Percentiles rank a stretch among this genome's conserved stretches.
These are phyloP conservation scores for Calidris pugnax DNA, from an alignment of 2,113 vertebrate genomes.

Conservation along the genomic window DNA sequence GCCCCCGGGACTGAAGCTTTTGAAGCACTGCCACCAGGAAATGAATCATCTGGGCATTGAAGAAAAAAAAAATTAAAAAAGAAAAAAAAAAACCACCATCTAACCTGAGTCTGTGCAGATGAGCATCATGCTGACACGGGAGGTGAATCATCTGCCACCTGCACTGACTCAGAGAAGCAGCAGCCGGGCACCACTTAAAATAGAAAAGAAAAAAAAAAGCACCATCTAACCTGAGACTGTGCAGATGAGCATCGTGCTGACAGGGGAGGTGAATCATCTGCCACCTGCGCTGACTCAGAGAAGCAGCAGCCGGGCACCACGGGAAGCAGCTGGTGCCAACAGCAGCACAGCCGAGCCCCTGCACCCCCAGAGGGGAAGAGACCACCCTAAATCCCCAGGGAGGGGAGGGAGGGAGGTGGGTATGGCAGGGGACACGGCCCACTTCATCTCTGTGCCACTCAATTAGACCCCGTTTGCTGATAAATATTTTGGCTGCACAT, in stretches of 20 bases:
- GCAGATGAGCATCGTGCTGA: slow-evolving; percentile 50
- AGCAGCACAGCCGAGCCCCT: not conserved
- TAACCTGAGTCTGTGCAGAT: slow-evolving; percentile 37
- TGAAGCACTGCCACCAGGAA: not conserved
- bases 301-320: not conserved
- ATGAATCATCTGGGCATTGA: slow-evolving; percentile 62
- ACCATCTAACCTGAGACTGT: not conserved
- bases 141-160: slow-evolving; percentile 70
- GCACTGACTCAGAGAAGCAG: slow-evolving; percentile 47
- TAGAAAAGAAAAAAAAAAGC: too few relatives aligned
- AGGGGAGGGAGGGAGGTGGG: not conserved
- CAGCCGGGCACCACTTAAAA: not conserved
- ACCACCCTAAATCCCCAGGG: not conserved
- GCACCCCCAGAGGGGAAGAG: accelerated
- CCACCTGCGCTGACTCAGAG: slow-evolving; percentile 62
- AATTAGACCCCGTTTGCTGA: accelerated
- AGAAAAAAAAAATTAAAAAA: not conserved
- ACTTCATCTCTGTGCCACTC: not conserved
- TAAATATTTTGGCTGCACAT: not conserved
- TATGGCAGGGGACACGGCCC: accelerated
- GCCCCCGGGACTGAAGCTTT: slow-evolving; percentile 35
- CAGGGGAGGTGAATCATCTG: slow-evolving; percentile 61
- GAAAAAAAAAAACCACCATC: not conserved
- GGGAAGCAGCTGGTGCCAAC: slow-evolving; percentile 2
- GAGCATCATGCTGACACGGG: slow-evolving; percentile 15